Conservation (phyloP, 2,797 vertebrate species). For the Galagoides demidoff region DNA sequence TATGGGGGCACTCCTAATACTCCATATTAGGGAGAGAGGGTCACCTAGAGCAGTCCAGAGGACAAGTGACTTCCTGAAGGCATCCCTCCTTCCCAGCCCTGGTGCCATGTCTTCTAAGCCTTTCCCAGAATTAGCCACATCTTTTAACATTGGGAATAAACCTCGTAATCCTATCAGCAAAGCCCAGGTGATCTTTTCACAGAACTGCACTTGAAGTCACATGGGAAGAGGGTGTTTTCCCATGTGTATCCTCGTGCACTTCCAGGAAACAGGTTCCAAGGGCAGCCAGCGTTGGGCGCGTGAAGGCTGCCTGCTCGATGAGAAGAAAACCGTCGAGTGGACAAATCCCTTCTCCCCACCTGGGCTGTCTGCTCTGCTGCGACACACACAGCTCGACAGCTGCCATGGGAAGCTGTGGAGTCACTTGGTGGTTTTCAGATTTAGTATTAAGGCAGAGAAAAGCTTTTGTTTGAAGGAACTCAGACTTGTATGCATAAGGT, state of each 20-base stretch:
- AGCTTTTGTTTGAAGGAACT: not conserved
- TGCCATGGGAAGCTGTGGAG: not conserved
- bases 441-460: not conserved
- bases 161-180: not conserved
- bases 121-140: not conserved
- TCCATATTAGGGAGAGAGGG: not conserved
- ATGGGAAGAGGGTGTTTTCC: not conserved
- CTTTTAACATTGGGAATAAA: not conserved
- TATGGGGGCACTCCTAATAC: not conserved
- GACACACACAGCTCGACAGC: too few relatives aligned
- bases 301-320: not conserved
- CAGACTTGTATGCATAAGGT: too few relatives aligned
- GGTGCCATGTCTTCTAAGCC: accelerated
- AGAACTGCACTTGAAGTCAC: not conserved
- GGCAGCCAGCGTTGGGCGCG: not conserved
- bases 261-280: not conserved
- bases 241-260: not conserved
- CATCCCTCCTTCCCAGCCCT: not conserved
- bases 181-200: not conserved
- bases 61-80: not conserved
- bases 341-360: not conserved
- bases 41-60: not conserved
- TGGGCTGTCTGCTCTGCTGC: not conserved
- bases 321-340: not conserved
- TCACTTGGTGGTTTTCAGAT: not conserved